These are phyloP conservation scores for Cavia porcellus DNA, from an alignment of 2,113 vertebrate species.

Conservation along the genomic window DNA sequence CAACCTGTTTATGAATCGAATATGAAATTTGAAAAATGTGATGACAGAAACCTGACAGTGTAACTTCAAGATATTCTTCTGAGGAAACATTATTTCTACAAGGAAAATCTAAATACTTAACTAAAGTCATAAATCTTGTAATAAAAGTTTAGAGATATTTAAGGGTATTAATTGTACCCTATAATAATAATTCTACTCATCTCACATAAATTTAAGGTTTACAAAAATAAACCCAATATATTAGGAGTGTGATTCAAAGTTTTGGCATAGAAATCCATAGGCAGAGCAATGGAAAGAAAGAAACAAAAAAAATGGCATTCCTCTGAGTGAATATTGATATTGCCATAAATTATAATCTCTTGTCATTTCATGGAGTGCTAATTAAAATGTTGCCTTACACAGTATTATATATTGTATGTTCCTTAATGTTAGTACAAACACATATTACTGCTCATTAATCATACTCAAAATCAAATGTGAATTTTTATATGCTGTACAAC, in stretches of 20 bases:
- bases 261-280: neutral
- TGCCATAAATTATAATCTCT: conserved; percentile 51
- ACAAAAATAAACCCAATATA: conserved; percentile 24
- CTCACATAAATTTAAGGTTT: neutral
- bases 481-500: neutral
- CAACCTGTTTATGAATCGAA: neutral
- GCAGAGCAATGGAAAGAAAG: conserved; percentile 15
- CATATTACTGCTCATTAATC: conserved; percentile 27
- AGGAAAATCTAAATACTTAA: conserved; percentile 38
- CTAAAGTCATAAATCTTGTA: neutral
- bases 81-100: neutral
- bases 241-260: conserved; percentile 48
- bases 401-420: neutral
- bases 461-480: conserved; percentile 14
- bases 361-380: conserved; percentile 50
- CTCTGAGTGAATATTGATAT: conserved; percentile 22
- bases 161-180: neutral
- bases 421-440: conserved; percentile 31
- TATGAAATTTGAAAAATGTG: neutral
- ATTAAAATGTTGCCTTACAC: conserved; percentile 47
- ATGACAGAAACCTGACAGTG: conserved; percentile 7
- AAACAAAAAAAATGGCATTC: conserved; percentile 47
- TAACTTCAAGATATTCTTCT: neutral
- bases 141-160: neutral
- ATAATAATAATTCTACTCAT: neutral